Evolutionary conservation across 2,113 vertebrate genomes (phyloP), one percentile per base, ranked within the genome.

Genomic region (Naja naja): DNA sequence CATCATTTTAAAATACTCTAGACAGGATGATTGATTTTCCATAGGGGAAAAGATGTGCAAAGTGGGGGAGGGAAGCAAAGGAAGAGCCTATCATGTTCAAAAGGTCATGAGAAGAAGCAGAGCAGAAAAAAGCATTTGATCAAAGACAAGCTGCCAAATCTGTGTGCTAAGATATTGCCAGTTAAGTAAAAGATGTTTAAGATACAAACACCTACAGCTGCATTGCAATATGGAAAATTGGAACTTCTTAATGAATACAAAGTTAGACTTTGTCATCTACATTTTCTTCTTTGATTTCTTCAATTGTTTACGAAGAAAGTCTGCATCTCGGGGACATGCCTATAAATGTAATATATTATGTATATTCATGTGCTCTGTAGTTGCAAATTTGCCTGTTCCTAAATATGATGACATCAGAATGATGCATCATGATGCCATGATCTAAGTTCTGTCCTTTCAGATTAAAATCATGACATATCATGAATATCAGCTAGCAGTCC

Each of bases 21-120:
- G 91, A 94, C 93, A 89, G 7, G 74, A 86, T 94, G 87, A 89
- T 90, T 90, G 92, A 93, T 93, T 93, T 93, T 86, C 92, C 92
- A 90, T 49, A 90, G 92, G 89, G 87, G 90, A 85, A 69, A 86
- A 92, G 93, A 91, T 92, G 54, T 52, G 55, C 56, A 25, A 89
- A 47, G 22, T 18, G 27, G 16, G 39, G 20, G n/a, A n/a, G 53
- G n/a, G 53, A 89, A 39, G 90, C 5, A 53, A 45, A 49, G 87
- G 86, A 86, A 91, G 45, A 93, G 54, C 85, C 90, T 53, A 91
- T 86, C 87, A 91, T 91, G 58, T 86, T 86, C 54, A 91, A 91
- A 88, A 91, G 86, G 69, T 93, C 90, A 93, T 89, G 90, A 93
- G 90, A 93, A 91, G 87, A 89, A 91, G 64, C 54, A 93, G 93